These are phyloP conservation scores for Agrotis clavis DNA, from an alignment of 2,888 invertebrate genomes.

Conservation along the genomic window DNA sequence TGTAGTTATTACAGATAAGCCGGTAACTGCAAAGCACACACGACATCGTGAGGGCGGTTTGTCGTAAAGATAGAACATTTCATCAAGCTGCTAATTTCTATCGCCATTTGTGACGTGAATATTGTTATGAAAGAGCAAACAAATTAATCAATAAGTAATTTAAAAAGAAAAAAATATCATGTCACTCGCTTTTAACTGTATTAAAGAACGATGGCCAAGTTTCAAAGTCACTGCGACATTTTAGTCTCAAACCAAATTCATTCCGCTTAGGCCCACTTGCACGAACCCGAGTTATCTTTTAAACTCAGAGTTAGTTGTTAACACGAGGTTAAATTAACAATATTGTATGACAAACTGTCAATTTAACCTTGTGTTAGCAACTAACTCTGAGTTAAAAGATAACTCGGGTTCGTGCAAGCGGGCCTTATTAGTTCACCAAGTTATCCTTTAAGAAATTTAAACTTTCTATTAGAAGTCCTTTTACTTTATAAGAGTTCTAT, in stretches of 20 bases:
- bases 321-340: too few species aligned
- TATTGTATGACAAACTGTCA: too few species aligned
- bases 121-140: too few species aligned
- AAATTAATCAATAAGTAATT: background rate
- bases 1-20: conserved; percentile 13
- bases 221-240: background rate
- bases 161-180: background rate
- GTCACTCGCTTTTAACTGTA: background rate
- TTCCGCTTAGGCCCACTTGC: too few species aligned
- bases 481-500: background rate
- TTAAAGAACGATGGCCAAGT: background rate
- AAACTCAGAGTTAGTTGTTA: too few species aligned
- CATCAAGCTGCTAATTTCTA: too few species aligned
- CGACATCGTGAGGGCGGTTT: background rate
- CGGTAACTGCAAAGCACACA: background rate
- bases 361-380: too few species aligned
- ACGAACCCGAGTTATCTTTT: too few species aligned
- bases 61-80: too few species aligned
- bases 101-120: too few species aligned
- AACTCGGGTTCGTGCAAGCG: too few species aligned
- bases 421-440: background rate
- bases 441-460: background rate
- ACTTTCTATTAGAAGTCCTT: background rate
- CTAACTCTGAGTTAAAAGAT: too few species aligned
- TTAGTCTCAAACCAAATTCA: background rate